Percentiles rank a stretch among this genome's conserved stretches.
Conservation (phyloP, 2,113 vertebrate genomes). For the Apodemus sylvaticus region DNA sequence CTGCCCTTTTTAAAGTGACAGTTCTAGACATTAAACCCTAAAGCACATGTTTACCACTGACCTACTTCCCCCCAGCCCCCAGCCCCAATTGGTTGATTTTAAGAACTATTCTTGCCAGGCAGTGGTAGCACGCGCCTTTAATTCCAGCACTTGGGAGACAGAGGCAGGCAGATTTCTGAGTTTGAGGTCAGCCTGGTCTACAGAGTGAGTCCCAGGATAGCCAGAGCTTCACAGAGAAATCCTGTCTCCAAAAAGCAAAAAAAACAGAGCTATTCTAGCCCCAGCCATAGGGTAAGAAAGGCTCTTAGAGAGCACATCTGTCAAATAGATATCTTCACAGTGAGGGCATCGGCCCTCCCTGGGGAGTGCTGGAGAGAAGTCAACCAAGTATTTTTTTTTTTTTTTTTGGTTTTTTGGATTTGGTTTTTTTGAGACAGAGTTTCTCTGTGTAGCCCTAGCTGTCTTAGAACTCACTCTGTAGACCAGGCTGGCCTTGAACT, state of each 20-base stretch:
- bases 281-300: background rate
- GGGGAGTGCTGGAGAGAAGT: background rate
- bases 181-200: too few relatives aligned
- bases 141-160: too few relatives aligned
- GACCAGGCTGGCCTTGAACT: too few relatives aligned
- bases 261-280: background rate
- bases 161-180: too few relatives aligned
- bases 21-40: background rate
- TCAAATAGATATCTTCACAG: background rate
- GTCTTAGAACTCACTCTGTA: too few relatives aligned
- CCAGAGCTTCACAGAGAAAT: too few relatives aligned
- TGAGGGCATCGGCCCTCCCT: background rate
- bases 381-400: background rate
- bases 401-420: too few relatives aligned
- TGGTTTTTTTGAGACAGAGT: too few relatives aligned
- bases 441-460: too few relatives aligned
- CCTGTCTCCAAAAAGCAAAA: too few relatives aligned
- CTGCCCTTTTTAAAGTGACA: background rate
- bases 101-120: slow-evolving; percentile 2
- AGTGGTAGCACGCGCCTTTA: too few relatives aligned
- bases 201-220: too few relatives aligned
- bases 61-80: background rate
- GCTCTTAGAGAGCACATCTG: background rate
- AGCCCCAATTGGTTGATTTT: background rate
- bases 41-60: background rate